These are phyloP conservation scores for Machimus rusticus DNA, from an alignment of 2,888 invertebrate species.

Conservation along the genomic window DNA sequence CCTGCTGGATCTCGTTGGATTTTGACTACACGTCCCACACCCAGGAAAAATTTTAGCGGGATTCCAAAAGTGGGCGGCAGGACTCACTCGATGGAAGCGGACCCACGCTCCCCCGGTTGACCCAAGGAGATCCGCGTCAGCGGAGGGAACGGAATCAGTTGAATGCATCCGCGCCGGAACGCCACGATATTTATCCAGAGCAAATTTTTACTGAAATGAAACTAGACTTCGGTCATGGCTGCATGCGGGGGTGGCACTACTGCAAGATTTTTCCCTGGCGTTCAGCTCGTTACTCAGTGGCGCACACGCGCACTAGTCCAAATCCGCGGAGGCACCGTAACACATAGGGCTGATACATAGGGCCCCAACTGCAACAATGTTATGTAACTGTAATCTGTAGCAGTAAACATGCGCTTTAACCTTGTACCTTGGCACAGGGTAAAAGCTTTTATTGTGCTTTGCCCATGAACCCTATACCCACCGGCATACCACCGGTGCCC, in stretches of 20 bases:
- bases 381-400: slow-evolving; percentile 36
- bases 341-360: neutral
- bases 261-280: slow-evolving; percentile 16
- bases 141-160: neutral
- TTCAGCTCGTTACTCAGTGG: neutral
- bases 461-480: slow-evolving; percentile 16
- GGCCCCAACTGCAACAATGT: slow-evolving; percentile 6
- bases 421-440: slow-evolving; percentile 42
- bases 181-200: neutral
- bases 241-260: slow-evolving; percentile 30
- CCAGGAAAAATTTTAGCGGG: neutral
- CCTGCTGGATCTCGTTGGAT: neutral
- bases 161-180: neutral
- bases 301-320: neutral
- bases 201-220: slow-evolving; percentile 11
- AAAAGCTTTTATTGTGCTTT: slow-evolving; percentile 26
- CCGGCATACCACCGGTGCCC: neutral
- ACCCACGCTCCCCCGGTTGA: neutral
- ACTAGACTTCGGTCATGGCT: slow-evolving; percentile 2
- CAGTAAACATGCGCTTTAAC: slow-evolving; percentile 44
- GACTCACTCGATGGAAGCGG: neutral
- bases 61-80: neutral
- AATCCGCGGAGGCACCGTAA: neutral
- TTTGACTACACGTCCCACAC: neutral
- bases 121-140: neutral